A percentile compares a stretch with the other conserved stretches of the same genome.
These are phyloP conservation scores for Leucophenga maculata DNA, from an alignment of 2,888 invertebrate species.

Conservation along the genomic window DNA sequence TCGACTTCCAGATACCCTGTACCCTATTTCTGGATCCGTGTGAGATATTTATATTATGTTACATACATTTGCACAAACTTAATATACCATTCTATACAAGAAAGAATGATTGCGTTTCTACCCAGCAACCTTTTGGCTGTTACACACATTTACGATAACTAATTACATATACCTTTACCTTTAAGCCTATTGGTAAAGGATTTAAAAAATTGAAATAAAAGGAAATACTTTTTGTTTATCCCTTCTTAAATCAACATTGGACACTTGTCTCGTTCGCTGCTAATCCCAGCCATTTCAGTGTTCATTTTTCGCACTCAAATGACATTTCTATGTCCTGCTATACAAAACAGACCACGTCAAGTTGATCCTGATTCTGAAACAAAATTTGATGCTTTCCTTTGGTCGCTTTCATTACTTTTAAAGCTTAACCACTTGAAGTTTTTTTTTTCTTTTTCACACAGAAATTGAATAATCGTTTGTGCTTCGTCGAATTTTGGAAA, in stretches of 20 bases:
- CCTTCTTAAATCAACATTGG: constrained; percentile 65
- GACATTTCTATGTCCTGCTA: constrained; percentile 21
- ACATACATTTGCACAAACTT: no score
- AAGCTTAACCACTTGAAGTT: neutral
- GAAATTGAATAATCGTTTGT: constrained; percentile 64
- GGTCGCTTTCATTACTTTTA: neutral
- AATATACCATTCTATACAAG: no score
- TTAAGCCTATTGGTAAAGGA: no score
- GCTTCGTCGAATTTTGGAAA: constrained; percentile 57
- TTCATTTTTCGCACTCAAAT: constrained; percentile 17
- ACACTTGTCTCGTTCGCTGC: constrained; percentile 56
- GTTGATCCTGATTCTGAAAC: neutral
- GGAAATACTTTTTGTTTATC: constrained; percentile 60
- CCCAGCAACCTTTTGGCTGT: no score
- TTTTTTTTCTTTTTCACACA: constrained; percentile 26
- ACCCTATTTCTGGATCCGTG: no score
- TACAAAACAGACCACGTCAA: neutral
- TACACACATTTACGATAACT: no score
- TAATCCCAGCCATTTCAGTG: constrained; percentile 56
- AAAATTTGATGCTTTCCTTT: neutral
- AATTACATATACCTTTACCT: no score
- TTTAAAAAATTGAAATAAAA: neutral
- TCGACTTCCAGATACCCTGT: no score
- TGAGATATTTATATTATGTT: no score
- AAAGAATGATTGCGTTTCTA: no score